Evolutionary conservation across 2,113 vertebrate species (phyloP), one percentile per base, ranked within the genome.

Genomic region (Limnothrissa miodon): DNA sequence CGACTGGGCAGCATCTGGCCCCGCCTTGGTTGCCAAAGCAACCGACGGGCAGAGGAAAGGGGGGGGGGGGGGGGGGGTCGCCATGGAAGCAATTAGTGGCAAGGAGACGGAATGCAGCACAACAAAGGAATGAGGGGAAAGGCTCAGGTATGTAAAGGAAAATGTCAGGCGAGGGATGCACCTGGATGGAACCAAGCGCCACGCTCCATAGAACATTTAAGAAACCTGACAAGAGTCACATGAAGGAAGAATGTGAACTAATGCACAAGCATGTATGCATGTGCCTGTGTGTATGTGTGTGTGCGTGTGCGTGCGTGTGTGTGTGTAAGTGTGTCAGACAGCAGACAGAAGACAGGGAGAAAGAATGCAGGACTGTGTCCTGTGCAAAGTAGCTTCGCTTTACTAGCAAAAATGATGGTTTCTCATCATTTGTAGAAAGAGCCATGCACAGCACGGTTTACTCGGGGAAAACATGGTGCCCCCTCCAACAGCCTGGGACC

Each of bases 21-120:
- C 74, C 1, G 11, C 83, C 42, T 4, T 4, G 45, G 53, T 78
- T 33, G 15, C 74, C 80, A 62, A 33, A 25, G 79, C 83, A 87
- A 84, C 29, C 42, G 6, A 6, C 2, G 42, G 42, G 42, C 6
- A 6, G 42, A 42, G 42, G 42, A 33, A 4, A 11, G 15, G 13
- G 25, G 13, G 25, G 5, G 59, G 59, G 10, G 59, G 59, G 25
- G 25, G 13, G 56, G 23, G 9, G 29, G 29, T 74, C 36, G 25
- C 74, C n/a, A 21, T 13, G 4, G 78, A 78, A 86, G 29, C 39
- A 85, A 51, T 80, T 78, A 45, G n/a, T 15, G 36, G 85, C 21
- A 0, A 1, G 79, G 51, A 48, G 62, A 80, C 78, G 6, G 42
- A 13, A 6, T 42, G 81, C 79, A 33, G 25, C 66, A 74, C 66